Base-by-base conservation (phyloP, 2,888 invertebrate species). In the Cryptocheilus praepositus region DNA sequence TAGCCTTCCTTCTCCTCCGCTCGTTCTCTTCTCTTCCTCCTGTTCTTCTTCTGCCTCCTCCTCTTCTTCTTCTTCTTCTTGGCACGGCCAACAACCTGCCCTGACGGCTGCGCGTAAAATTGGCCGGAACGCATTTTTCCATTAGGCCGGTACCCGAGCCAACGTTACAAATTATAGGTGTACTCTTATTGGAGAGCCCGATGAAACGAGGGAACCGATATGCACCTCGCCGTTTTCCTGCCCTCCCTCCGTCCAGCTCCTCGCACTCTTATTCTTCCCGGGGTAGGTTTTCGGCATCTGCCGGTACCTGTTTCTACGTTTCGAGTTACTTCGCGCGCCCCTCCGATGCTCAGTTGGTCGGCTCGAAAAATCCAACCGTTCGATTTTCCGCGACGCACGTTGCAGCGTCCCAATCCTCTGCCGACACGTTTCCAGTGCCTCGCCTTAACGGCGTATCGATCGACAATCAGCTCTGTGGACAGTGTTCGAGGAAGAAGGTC, bases 131-230 rank as follows among this genome's bases (percentile, higher is more conserved):
- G 82, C 80, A 83, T 83, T 85, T 86, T 85, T 85, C 84, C 85
- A 86, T 86, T 85, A 85, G 80, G 82, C 79, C 76, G 74, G 79
- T 84, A 80, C 76, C 80, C 80, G 76, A 75, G 79, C 79, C 76
- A 36, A 79, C 79, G 79, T 82, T 81, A 84, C 81, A 85, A 86
- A 86, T 86, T 85, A 85, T 83, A 85, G 84, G 85, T 83, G 77
- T 80, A 73, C 79, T 76, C 71, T 79, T 77, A 79, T 79, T 79
- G 79, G 68, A 77, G 80, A 76, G 71, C 59, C 64, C 75, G 76
- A 74, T 76, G 80, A 80, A 79, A 79, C 77, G 71, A 72, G 73
- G 67, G 70, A 76, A 76, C 79, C 76, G 75, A 79, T 73, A 75
- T 65, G 71, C 73, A 57, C 74, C 36, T 70, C 56, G 70, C 51